Evolutionary conservation across 2,113 vertebrate species (phyloP), one percentile per base, ranked within the genome.

Genomic region (Globicephala melas): DNA sequence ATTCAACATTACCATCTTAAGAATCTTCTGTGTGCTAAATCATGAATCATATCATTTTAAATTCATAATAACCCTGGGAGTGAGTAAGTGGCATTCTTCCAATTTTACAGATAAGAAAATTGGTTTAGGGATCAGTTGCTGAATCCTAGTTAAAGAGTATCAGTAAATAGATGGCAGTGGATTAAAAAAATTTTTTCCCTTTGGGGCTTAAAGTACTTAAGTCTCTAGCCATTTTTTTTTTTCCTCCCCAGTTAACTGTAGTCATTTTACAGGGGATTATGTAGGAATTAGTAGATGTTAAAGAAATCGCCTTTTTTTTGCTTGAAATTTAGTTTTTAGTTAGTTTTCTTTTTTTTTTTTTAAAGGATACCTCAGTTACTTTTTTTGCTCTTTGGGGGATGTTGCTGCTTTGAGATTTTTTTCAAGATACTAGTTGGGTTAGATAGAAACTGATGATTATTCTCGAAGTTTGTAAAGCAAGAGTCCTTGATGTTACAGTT

Each of bases 121-220:
- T 96, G 86, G 38, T 83, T 80, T 94, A 62, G 81, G 74, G 55
- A 55, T 92, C 2, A 55, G 26, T 92, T 81, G 23, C 79, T 92
- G 89, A 95, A 73, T 83, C n/a, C n/a, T 6, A 80, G 44, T 97
- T 91, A 95, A 76, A 92, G 21, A 36, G 7, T 93, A 89, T 63
- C 26, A 73, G 36, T 96, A 73, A 90, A 70, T 86, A 92, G n/a
- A 65, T 62, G 80, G 9, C 33, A 89, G 33, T 71, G 25, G 31
- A 50, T 84, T 23, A 41, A 89, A 93, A 88, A 87, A 91, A 60
- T 17, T 62, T 25, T 41, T 95, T 68, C 25, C 11, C 70, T 18
- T 76, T 76, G 71, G 58, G 58, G 63, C n/a, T 95, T 88, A 62
- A 87, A 79, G 26, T 76, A 41, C 36, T 91, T 91, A 96, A 88